Base-by-base conservation (phyloP, 2,888 invertebrate genomes). In the Sphaeridia pumilis region DNA sequence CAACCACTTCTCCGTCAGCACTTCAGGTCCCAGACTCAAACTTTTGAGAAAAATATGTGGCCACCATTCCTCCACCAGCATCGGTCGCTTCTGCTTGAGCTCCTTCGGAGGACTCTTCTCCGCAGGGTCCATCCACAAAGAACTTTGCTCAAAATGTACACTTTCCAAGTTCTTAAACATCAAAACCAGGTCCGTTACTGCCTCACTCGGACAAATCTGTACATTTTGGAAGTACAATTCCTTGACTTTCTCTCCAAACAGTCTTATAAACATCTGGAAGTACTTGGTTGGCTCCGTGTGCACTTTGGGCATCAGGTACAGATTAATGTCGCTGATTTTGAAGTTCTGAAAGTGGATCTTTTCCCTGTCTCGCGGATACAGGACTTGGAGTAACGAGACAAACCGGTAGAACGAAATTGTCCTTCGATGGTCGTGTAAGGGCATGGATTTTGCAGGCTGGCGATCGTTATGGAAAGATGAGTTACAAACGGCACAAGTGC, bases 261-360 rank as follows among this genome's bases (percentile, higher is more conserved):
- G 28, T 46, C 46, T 51, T 3, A 51, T n/a, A 21, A 51, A 51
- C 24, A 25, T 35, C 12, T 45, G 26, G 38, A 51, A 51, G 22
- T 44, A 36, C 17, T 44, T 45, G 7, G 51, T 51, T 4, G 51
- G 51, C 20, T 44, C 45, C 27, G 51, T 45, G 14, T 26, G 35
- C 24, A 51, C n/a, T 7, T 46, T 24, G 7, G 44, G 51, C n/a
- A 51, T 51, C 21, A 51, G 46, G 27, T 51, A 51, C 12, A 51
- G 21, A 14, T 51, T 51, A 4, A 51, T 24, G n/a, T 51, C 34
- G 22, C 31, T 26, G 46, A 51, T 44, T 21, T 38, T 24, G 21
- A 51, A 51, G 38, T 51, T 51, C 28, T 35, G 24, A 14, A 44
- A 44, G 2, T 25, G 17, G 7, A 48, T 17, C 4, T 22, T n/a